phyloP scores from a whole-genome alignment of 2,888 invertebrate genomes.

The Sesia bembeciformis region DNA sequence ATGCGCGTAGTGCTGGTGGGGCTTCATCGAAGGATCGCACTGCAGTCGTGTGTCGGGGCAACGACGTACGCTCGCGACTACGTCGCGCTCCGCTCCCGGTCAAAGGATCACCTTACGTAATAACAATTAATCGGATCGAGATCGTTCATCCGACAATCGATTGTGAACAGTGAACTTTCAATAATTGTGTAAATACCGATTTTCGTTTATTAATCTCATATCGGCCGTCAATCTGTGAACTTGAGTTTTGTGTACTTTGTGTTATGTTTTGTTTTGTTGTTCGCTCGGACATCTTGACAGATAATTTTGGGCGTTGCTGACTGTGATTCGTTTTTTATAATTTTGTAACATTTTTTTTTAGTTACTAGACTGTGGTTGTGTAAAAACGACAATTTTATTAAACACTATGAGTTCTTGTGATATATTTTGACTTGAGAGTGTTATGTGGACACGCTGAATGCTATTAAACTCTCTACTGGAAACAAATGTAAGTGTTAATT shows the following conservation, averaged over 20 bases:
- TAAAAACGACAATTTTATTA: slow-evolving; percentile 13
- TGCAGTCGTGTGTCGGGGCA: slow-evolving; percentile 71
- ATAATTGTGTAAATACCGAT: slow-evolving; percentile 26
- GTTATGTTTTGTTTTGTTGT: slow-evolving; percentile 56
- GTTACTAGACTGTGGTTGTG: slow-evolving; percentile 10
- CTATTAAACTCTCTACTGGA: slow-evolving; percentile 18
- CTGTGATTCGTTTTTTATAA: slow-evolving; percentile 30
- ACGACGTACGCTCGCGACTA: slow-evolving; percentile 60
- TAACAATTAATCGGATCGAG: slow-evolving; percentile 58
- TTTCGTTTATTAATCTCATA: slow-evolving; percentile 24
- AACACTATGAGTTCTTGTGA: slow-evolving; percentile 21
- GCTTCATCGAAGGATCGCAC: slow-evolving; percentile 74
- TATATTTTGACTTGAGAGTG: slow-evolving; percentile 36
- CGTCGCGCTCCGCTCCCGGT: slow-evolving; percentile 29
- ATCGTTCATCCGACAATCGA: slow-evolving; percentile 59
- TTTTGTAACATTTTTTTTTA: slow-evolving; percentile 19
- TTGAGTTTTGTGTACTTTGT: slow-evolving; percentile 48
- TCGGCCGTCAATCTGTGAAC: slow-evolving; percentile 24
- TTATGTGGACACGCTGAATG: slow-evolving; percentile 30
- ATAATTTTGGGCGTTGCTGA: slow-evolving; percentile 54
- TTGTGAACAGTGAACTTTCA: slow-evolving; percentile 58
- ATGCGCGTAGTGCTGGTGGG: slow-evolving; percentile 78
- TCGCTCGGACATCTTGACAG: slow-evolving; percentile 35
- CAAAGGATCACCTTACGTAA: slow-evolving; percentile 59
- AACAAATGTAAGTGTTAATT: slow-evolving; percentile 34